Base-by-base conservation (phyloP, 2,113 vertebrate genomes). In the Apodemus sylvaticus region DNA sequence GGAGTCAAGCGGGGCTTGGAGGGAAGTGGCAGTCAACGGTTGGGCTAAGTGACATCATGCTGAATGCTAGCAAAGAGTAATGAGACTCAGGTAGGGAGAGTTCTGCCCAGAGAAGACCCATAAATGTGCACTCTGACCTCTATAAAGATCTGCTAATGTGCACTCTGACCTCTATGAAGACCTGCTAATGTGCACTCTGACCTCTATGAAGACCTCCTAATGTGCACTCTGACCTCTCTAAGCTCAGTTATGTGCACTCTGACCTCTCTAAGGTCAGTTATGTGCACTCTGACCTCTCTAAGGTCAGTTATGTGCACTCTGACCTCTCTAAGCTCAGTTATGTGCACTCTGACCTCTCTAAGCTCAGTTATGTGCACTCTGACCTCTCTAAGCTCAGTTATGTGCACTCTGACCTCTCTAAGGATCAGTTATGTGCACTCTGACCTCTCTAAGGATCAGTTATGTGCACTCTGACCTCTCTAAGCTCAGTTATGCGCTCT, bases 51-150 rank as follows among this genome's bases (percentile, higher is more conserved):
- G 53, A n/a, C 17, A 14, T 3, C 5, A 19, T n/a, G 19, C 7
- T 16, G 4, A 68, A 1, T 0, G 14, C 2, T 0, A 7, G 13
- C 17, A 2, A 3, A 66, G 1, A 78, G 48, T 42, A 20, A 53
- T 14, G 58, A 51, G 13, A 42, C 29, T 68, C 48, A 66, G 51
- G 76, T 66, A 9, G 20, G 10, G 19, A 42, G 51, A 45, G 24
- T 70, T 81, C 68, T 62, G 7, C 39, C n/a, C 58, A 91, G 55
- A 76, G 68, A 89, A 71, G 53, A 85, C 70, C 14, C 36, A 58
- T 13, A 14, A 68, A 68, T 60, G 14, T 68, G 3, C 5, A 45
- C 42, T 60, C 10, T 51, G 5, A 51, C 55, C 34, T 55, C n/a
- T 78, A 53, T 77, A 7, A 64, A 24, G 62, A 64, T 48, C 2